These are phyloP conservation scores for Habropoda laboriosa DNA, from an alignment of 1,140 invertebrate genomes.

Conservation along the genomic window DNA sequence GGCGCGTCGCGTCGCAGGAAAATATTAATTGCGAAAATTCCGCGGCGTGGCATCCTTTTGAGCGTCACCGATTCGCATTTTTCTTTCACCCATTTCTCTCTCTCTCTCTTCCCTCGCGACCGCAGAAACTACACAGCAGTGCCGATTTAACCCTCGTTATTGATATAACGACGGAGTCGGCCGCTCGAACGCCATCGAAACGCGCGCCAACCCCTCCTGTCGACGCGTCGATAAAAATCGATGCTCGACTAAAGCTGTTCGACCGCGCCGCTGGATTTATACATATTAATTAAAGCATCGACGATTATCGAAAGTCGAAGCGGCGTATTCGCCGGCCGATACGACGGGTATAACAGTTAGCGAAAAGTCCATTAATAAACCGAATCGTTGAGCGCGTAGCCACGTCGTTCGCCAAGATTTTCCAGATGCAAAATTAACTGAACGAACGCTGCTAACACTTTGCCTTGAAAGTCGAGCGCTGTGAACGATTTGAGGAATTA, in stretches of 20 bases:
- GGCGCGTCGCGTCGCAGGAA: neutral
- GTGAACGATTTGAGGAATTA: neutral
- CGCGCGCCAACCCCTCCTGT: neutral
- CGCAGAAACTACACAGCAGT: conserved; percentile 2
- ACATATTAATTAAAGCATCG: conserved; percentile 62
- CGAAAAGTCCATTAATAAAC: conserved; percentile 43
- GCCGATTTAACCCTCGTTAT: conserved; percentile 25
- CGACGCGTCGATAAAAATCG: conserved; percentile 53
- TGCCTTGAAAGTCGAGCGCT: neutral
- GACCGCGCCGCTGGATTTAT: conserved; percentile 44
- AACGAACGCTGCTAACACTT: neutral
- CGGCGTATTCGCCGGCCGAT: conserved; percentile 26
- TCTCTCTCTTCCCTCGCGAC: neutral
- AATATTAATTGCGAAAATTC: conserved; percentile 69
- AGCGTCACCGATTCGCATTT: neutral
- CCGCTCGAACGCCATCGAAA: conserved; percentile 21
- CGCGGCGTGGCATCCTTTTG: conserved; percentile 25
- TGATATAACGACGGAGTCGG: conserved; percentile 33
- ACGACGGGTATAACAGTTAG: conserved; percentile 36
- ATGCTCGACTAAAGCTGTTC: conserved; percentile 45
- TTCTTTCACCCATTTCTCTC: neutral
- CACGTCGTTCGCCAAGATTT: neutral
- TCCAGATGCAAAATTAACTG: conserved; percentile 17
- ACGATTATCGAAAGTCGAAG: conserved; percentile 55
- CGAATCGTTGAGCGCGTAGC: neutral